Evolutionary conservation across 2,888 invertebrate species (phyloP), one percentile per base, ranked within the genome.

Genomic region (Cremastobaeus sp.): DNA sequence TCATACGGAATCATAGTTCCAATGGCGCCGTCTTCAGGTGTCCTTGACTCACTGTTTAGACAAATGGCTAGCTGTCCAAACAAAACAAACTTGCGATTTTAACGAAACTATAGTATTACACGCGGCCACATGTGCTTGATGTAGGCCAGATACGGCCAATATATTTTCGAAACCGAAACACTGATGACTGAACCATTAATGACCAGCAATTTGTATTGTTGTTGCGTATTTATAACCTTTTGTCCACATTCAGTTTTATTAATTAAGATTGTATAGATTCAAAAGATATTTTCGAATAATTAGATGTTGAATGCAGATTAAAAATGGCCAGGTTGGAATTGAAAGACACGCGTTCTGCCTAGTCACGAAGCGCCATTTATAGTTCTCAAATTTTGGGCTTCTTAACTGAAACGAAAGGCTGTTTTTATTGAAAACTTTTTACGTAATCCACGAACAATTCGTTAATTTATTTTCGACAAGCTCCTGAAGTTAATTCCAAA

Each of bases 11-110:
- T 12, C 28, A 52, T 43, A 28, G 11, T 48, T 9, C 15, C n/a
- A 35, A 34, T n/a, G 35, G 50, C 41, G 59, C 41, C 50, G 50
- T 59, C 14, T 35, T 48, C 32, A 35, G 15, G 55, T 28, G 48
- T 62, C 55, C 55, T 70, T 70, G 70, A 39, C 41, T 55, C 55
- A 35, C 37, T 60, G 41, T 70, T 62, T 62, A 48, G 62, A 68
- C 43, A 70, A 70, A 70, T 70, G 62, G 18, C 20, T 54, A 8
- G 25, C 28, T 55, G 48, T 54, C 62, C 48, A 54, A 69, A 69
- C 52, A 68, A 68, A 68, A 57, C 37, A 54, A 52, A 54, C 59
- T 47, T 54, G 69, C 69, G 32, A 60, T 69, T 60, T 54, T 32
- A 43, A 28, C 32, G 15, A 57, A 32, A 48, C 25, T 52, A 20